Evolutionary conservation across 2,888 invertebrate species (phyloP).

Genomic region (Tribolium freemani): DNA sequence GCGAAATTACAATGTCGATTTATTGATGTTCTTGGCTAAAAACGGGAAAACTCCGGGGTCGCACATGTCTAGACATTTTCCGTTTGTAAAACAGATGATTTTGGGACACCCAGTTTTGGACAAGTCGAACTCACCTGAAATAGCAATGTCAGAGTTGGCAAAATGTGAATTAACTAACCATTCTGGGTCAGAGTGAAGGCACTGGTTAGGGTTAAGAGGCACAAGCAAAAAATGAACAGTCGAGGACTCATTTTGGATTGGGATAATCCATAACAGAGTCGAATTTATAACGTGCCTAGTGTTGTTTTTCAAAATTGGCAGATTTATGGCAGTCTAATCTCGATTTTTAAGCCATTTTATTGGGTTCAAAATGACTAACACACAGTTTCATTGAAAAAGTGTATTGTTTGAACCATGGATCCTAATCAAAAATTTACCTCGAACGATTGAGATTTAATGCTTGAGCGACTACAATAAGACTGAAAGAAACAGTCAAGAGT

Average conservation of each 20-base stretch:
- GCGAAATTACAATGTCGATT: background rate
- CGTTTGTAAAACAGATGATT: slow-evolving; percentile 6
- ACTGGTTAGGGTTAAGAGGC: background rate
- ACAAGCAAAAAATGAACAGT: background rate
- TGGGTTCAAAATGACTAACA: background rate
- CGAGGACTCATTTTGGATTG: background rate
- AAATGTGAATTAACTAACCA: background rate
- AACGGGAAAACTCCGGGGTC: background rate
- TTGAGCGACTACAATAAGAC: background rate
- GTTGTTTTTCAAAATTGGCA: background rate
- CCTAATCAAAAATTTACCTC: too few species aligned
- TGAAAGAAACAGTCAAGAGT: background rate
- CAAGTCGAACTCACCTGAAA: background rate
- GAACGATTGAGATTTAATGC: too few species aligned
- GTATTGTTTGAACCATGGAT: background rate
- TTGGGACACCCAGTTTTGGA: background rate
- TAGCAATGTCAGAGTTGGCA: too few species aligned
- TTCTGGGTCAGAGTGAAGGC: background rate
- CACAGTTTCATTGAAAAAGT: background rate
- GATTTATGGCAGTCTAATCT: background rate
- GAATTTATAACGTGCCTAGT: background rate
- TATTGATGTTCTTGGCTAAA: background rate
- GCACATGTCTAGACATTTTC: slow-evolving; percentile 8
- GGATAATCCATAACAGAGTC: background rate
- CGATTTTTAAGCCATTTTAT: background rate